Percentiles rank a stretch among this genome's conserved stretches.
These are phyloP conservation scores for Dilophus febrilis DNA, from an alignment of 2,888 invertebrate species.

Conservation along the genomic window DNA sequence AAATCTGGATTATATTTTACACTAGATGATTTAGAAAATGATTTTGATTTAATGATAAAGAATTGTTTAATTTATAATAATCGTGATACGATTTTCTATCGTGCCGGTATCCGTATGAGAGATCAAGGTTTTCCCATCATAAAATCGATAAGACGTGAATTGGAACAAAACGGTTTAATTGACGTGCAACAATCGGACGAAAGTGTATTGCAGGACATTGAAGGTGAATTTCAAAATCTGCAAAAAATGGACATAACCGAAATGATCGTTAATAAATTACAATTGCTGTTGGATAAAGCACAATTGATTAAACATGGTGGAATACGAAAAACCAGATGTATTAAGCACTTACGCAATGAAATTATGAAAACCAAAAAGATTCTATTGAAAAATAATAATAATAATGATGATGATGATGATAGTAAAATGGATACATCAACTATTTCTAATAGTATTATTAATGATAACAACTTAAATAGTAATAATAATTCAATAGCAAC, in stretches of 20 bases:
- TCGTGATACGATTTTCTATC: slow-evolving; percentile 87
- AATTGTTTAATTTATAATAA: slow-evolving; percentile 93
- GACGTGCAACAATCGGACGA: slow-evolving; percentile 29
- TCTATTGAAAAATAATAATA: slow-evolving; percentile 11
- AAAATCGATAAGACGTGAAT: slow-evolving; percentile 58
- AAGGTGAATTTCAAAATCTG: slow-evolving; percentile 34
- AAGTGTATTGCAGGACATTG: slow-evolving; percentile 36
- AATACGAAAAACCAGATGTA: slow-evolving; percentile 39
- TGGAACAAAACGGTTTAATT: slow-evolving; percentile 30
- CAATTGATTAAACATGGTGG: slow-evolving; percentile 40
- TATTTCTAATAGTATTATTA: no score
- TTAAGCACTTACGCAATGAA: slow-evolving; percentile 38
- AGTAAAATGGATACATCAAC: slow-evolving; percentile 3
- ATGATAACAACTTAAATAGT: no score
- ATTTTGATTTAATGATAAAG: slow-evolving; percentile 89
- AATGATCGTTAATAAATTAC: slow-evolving; percentile 29
- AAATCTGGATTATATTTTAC: slow-evolving; percentile 48
- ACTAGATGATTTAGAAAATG: slow-evolving; percentile 65
- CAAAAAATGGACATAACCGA: slow-evolving; percentile 22
- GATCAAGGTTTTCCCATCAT: slow-evolving; percentile 74
- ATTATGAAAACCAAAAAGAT: slow-evolving; percentile 35
- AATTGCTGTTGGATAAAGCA: slow-evolving; percentile 44
- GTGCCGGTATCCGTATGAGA: slow-evolving; percentile 74
- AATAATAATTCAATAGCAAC: no score
- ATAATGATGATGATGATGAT: slow-evolving; percentile 3